These are phyloP conservation scores for Thyatira batis DNA, from an alignment of 2,888 invertebrate species.

Conservation along the genomic window DNA sequence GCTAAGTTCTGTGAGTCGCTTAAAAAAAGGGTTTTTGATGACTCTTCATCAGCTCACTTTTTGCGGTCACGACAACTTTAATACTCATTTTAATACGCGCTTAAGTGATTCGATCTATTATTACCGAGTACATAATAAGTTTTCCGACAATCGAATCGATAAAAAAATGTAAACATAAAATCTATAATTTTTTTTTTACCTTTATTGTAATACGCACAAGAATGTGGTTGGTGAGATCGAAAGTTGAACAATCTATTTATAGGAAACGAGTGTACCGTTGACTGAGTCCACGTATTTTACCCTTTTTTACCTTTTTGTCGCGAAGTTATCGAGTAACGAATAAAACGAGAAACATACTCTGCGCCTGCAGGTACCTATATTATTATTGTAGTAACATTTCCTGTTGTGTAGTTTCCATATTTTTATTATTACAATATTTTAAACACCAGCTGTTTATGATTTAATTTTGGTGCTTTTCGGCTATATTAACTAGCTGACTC, in stretches of 20 bases:
- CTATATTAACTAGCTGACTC: too few species aligned
- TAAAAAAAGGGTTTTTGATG: background rate
- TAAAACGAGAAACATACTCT: background rate
- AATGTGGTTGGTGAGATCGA: constrained; percentile 42
- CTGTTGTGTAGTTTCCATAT: background rate
- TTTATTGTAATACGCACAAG: constrained; percentile 12
- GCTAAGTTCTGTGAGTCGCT: too few species aligned
- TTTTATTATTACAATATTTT: background rate
- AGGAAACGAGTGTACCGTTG: constrained; percentile 37
- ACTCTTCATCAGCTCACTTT: too few species aligned
- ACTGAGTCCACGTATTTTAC: constrained; percentile 10
- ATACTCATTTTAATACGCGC: background rate
- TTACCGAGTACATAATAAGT: background rate
- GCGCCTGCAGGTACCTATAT: background rate
- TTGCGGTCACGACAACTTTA: too few species aligned
- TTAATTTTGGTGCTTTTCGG: too few species aligned
- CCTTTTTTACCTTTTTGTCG: constrained; percentile 9
- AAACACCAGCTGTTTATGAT: too few species aligned
- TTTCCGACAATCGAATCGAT: background rate
- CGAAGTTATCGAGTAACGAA: background rate
- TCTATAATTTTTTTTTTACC: background rate
- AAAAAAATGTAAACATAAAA: background rate
- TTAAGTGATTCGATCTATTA: background rate
- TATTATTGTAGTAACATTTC: background rate
- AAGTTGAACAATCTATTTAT: constrained; percentile 51